phyloP scores from a whole-genome alignment of 2,888 invertebrate species.

The Acrobeloides nanus region DNA sequence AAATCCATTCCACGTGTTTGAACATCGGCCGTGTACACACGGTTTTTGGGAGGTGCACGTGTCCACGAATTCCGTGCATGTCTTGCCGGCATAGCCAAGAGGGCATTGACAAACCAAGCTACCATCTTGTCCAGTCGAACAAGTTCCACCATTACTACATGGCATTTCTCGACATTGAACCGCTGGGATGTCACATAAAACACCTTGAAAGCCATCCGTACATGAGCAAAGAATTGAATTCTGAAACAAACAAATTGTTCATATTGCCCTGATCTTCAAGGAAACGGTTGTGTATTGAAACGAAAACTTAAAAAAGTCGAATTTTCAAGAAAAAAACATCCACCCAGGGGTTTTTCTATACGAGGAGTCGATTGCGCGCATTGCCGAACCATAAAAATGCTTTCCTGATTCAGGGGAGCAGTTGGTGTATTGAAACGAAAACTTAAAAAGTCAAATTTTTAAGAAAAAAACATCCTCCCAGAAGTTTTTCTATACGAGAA shows the following conservation, averaged over 20 bases:
- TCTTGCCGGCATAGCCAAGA: constrained; percentile 14
- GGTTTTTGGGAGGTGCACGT: constrained; percentile 15
- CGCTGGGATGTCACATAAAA: constrained; percentile 20
- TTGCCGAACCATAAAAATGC: no score
- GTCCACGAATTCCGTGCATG: constrained; percentile 15
- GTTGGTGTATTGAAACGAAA: no score
- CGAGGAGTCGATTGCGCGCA: no score
- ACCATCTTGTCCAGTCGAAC: constrained; percentile 3
- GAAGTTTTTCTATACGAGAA: no score
- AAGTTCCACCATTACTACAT: constrained; percentile 13
- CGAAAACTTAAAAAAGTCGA: no score
- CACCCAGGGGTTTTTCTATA: no score
- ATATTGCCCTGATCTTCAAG: no score
- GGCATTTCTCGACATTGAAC: constrained; percentile 10
- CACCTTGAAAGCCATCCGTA: constrained; percentile 20
- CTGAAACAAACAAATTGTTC: constrained; percentile 12
- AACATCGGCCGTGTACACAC: constrained; percentile 21
- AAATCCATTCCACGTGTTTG: constrained; percentile 8
- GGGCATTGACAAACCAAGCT: constrained; percentile 12
- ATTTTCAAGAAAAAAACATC: no score
- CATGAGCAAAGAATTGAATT: constrained; percentile 14
- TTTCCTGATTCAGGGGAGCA: no score
- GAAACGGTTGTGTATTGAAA: no score
- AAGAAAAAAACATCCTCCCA: no score
- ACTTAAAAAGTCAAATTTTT: no score